Percentiles rank a stretch among this genome's conserved stretches.
These are phyloP conservation scores for Struthidea cinerea DNA, from an alignment of 2,113 vertebrate species.

Conservation along the genomic window DNA sequence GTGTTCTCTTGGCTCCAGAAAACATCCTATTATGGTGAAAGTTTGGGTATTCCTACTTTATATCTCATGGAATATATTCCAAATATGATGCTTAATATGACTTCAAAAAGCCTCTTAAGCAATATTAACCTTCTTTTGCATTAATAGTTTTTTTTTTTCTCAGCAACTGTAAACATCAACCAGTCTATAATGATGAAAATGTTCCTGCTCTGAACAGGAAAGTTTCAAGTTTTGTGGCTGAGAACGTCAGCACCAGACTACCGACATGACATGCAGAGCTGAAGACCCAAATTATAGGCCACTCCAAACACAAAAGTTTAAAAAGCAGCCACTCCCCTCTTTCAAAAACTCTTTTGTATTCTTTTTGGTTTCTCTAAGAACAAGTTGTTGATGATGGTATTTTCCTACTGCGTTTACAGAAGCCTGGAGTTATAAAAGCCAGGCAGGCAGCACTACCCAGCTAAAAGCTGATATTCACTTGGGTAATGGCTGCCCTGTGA, in stretches of 20 bases:
- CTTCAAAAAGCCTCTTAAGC: background rate
- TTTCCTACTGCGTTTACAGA: background rate
- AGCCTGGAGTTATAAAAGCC: background rate
- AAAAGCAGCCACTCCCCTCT: background rate
- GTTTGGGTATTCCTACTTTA: background rate
- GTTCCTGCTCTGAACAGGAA: background rate
- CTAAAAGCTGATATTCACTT: background rate
- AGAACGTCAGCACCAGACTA: background rate
- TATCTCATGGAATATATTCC: background rate
- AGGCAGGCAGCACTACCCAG: background rate
- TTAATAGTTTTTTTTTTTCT: background rate
- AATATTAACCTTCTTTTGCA: background rate
- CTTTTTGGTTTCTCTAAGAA: slow-evolving; percentile 37
- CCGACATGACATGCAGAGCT: background rate
- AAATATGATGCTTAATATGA: background rate
- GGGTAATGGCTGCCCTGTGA: background rate
- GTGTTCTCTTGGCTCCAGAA: background rate
- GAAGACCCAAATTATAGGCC: slow-evolving; percentile 40
- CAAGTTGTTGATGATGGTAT: background rate
- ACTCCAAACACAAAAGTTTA: background rate
- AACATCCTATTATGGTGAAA: background rate
- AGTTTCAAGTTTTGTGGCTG: background rate
- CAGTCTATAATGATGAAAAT: background rate
- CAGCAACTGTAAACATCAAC: background rate
- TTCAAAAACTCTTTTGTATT: background rate